Conservation (phyloP, 37 sponge, comb jelly and placozoan species). For the Cliona cf. orientalis region DNA sequence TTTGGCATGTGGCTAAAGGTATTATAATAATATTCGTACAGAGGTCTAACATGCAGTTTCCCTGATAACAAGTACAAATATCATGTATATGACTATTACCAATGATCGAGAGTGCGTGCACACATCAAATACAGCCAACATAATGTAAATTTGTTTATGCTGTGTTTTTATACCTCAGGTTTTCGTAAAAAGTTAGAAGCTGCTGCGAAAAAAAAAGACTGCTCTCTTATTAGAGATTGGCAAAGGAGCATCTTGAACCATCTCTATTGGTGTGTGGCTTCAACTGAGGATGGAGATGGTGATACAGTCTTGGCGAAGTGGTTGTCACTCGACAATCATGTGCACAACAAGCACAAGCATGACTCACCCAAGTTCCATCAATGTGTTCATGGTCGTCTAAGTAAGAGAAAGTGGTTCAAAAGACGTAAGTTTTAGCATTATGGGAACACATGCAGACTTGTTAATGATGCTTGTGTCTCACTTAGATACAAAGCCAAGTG, state of each 20-base stretch:
- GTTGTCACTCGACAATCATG: slow-evolving; percentile 7
- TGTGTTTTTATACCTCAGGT: neutral
- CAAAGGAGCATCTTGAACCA: neutral
- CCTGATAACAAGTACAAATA: too few relatives aligned
- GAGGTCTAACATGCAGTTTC: too few relatives aligned
- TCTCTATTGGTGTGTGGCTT: neutral
- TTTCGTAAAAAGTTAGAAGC: slow-evolving; percentile 21
- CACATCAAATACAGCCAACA: too few relatives aligned
- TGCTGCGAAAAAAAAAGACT: slow-evolving; percentile 27
- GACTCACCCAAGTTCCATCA: neutral
- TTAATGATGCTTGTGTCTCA: too few relatives aligned
- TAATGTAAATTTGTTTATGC: too few relatives aligned
- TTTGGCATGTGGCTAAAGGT: slow-evolving; percentile 81
- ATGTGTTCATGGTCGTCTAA: slow-evolving; percentile 12
- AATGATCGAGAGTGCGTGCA: too few relatives aligned
- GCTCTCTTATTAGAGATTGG: too few relatives aligned
- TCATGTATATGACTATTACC: too few relatives aligned
- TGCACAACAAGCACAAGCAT: slow-evolving; percentile 46
- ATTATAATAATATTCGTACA: slow-evolving; percentile 6
- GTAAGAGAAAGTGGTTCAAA: slow-evolving; percentile 8
- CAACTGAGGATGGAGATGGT: neutral
- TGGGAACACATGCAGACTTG: too few relatives aligned
- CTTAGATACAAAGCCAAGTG: slow-evolving; percentile 46
- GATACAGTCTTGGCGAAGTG: neutral
- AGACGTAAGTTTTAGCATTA: neutral